Conservation (phyloP, 2,113 vertebrate genomes). For the Labeo rohita region DNA sequence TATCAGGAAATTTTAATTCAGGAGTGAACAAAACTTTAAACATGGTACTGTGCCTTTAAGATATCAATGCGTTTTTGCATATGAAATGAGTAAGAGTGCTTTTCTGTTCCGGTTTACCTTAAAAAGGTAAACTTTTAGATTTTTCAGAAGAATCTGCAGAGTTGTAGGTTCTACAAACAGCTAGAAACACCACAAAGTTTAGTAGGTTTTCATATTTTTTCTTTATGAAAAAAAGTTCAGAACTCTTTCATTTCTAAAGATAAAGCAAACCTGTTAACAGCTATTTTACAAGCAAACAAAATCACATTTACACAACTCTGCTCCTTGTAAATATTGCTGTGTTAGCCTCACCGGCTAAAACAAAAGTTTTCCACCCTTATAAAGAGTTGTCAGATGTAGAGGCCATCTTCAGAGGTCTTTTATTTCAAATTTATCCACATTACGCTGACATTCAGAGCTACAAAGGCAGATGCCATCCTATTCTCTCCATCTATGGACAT, state of each 20-base stretch:
- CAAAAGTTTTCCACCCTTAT: conserved; percentile 17
- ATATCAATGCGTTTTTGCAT: neutral
- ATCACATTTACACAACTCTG: neutral
- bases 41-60: neutral
- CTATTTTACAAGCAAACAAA: neutral
- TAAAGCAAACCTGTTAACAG: neutral
- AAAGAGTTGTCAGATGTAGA: conserved; percentile 1
- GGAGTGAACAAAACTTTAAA: neutral
- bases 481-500: conserved; percentile 44
- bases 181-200: neutral
- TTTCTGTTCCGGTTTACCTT: neutral
- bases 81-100: neutral
- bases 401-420: conserved; percentile 25
- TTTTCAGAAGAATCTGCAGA: neutral
- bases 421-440: conserved; percentile 6
- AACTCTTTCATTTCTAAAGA: neutral
- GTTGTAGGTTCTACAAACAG: neutral
- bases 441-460: neutral
- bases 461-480: neutral
- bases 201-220: neutral
- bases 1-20: too few species aligned
- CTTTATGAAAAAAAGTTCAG: neutral
- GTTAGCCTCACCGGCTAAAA: neutral
- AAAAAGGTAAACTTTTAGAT: neutral
- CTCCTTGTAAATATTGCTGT: neutral